Evolutionary conservation across 2,888 invertebrate species (phyloP), one percentile per base, ranked within the genome.

Genomic region (Drosophila neonasuta): DNA sequence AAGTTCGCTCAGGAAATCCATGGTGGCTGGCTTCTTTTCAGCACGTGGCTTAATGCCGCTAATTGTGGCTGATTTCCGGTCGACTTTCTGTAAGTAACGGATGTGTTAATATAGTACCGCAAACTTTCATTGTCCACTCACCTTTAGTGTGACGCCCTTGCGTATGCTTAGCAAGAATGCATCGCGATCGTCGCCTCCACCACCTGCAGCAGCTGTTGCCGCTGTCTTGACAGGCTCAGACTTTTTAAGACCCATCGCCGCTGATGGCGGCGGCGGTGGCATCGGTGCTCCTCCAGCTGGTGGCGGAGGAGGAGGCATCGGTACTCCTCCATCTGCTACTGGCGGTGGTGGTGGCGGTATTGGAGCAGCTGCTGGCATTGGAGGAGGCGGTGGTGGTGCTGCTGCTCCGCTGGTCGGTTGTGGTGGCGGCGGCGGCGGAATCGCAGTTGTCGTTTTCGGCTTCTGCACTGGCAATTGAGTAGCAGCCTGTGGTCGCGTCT

Each of bases 91-190:
- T 15, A 77, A 77, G 5, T 15, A 42, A 17, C 4, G 10, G n/a
- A 41, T 3, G 13, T 34, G 24, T 6, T 30, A 3, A 2, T 36
- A 9, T 1, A 3, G 1, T 29, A n/a, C 9, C 1, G 30, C 0
- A 36, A 17, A 6, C 10, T 29, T n/a, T 3, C 2, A 1, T n/a
- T 36, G 4, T 6, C 0, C 1, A 2, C 5, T 20, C 61, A 89
- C 89, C 88, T 89, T 89, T 11, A 89, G 56, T 2, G 74, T 6
- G 3, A 89, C 80, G 29, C 89, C 89, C 1, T 69, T 60, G 3
- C 89, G 82, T 29, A 89, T 89, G 51, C 89, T 89, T 30, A 80
- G 80, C 10, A 89, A 61, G 41, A 88, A 76, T n/a, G 82, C 89
- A 13, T 83, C 88, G 1, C 82, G 79, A 42, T 71, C 44, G 56